Evolutionary conservation across 2,113 vertebrate genomes (phyloP).

Genomic region (Pluvialis apricaria): DNA sequence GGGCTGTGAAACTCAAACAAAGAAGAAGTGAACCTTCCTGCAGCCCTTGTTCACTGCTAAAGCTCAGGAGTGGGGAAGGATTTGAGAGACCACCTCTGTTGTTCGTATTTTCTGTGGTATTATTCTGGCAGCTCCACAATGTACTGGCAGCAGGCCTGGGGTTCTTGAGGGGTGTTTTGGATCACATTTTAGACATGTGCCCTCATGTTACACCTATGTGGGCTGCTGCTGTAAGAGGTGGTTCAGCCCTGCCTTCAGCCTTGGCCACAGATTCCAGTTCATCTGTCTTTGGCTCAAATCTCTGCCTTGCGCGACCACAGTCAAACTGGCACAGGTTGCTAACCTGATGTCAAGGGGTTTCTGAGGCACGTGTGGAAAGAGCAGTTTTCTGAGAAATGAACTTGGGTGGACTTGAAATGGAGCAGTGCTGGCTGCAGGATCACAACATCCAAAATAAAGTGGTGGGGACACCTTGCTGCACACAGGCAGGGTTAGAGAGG

Average conservation of each 20-base stretch:
- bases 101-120: not conserved
- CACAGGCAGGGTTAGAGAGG: not conserved
- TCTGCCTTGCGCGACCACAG: not conserved
- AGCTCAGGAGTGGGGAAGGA: not conserved
- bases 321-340: not conserved
- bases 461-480: not conserved
- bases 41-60: not conserved
- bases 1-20: not conserved
- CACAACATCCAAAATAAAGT: not conserved
- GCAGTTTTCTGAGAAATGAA: not conserved
- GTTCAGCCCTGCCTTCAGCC: not conserved
- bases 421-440: not conserved
- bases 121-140: not conserved
- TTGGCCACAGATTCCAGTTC: not conserved
- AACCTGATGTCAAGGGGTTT: not conserved
- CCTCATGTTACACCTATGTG: not conserved
- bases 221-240: not conserved
- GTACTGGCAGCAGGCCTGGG: not conserved
- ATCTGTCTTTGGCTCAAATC: not conserved
- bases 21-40: not conserved
- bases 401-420: not conserved
- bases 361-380: not conserved
- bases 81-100: not conserved
- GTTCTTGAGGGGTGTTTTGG: not conserved
- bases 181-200: not conserved